These are phyloP conservation scores for Lagopus muta DNA, from an alignment of 2,113 vertebrate species.

Conservation along the genomic window DNA sequence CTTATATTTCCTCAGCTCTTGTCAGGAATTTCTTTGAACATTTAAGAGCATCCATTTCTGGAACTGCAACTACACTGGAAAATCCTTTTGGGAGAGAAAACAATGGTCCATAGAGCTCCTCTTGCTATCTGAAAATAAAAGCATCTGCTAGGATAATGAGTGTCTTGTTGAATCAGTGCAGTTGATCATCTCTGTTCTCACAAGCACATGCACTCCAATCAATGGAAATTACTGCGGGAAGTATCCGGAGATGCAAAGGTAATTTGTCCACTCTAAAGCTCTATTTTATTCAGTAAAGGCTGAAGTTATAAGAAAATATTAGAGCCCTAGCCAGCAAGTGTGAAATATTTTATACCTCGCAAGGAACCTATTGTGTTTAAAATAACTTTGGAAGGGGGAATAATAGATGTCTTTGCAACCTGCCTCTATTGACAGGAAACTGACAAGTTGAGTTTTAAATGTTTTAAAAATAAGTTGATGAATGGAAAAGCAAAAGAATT, in stretches of 20 bases:
- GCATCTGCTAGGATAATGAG: conserved; percentile 36
- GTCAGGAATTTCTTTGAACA: not conserved
- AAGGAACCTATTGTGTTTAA: not conserved
- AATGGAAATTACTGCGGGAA: conserved; percentile 20
- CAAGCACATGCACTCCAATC: conserved; percentile 6
- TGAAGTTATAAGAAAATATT: not conserved
- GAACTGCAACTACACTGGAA: not conserved
- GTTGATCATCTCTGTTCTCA: conserved; percentile 31
- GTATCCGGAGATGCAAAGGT: conserved; percentile 5
- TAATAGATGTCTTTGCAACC: not conserved
- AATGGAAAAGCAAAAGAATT: not conserved
- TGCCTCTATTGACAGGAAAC: not conserved
- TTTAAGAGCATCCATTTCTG: not conserved
- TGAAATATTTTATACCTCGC: not conserved
- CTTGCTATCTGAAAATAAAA: conserved; percentile 39
- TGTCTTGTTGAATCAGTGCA: conserved; percentile 31
- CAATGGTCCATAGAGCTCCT: not conserved
- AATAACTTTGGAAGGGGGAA: not conserved
- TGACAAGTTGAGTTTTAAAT: not conserved
- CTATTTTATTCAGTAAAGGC: conserved; percentile 19
- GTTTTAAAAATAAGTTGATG: not conserved
- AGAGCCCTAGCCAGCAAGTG: not conserved
- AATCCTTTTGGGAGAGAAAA: conserved; percentile 31
- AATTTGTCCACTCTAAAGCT: not conserved
- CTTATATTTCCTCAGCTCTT: not conserved